Base-by-base conservation (phyloP, 2,888 invertebrate genomes). In the Crematogaster levior region DNA sequence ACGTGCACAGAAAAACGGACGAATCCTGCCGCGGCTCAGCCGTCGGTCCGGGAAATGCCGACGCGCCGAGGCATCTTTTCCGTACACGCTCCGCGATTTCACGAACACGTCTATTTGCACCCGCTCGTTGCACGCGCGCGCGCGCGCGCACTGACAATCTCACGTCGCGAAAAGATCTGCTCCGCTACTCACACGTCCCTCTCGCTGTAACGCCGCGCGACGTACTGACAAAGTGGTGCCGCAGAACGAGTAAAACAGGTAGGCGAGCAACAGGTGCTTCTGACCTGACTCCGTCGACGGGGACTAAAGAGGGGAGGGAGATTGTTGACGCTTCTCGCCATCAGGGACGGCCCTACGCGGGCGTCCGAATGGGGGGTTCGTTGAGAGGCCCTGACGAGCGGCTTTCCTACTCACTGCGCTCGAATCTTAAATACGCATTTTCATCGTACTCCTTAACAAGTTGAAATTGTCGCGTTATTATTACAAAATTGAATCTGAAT, bases 231-330 rank as follows among this genome's bases (percentile, higher is more conserved):
- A 73, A 85, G 80, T 68, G 81, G 46, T 5, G 43, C 15, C 75
- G 84, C 84, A 86, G 84, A 88, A 84, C 89, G 89, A 91, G 91
- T 90, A 90, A 91, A 92, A 93, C 93, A 93, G 93, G 93, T 93
- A 93, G 91, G 91, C 89, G 88, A 89, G 93, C 93, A 93, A 93
- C 93, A 93, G 93, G 93, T 93, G 93, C 93, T 93, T 93, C 92
- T 89, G 6, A n/a, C n/a, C 6, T 34, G 89, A 79, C 84, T 79
- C 46, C 56, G 2, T 68, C 60, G 48, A 15, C 53, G 77, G 68
- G 77, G 68, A 6, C n/a, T 56, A 24, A 34, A 24, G 60, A 43
- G 56, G 60, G 56, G 83, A 81, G 68, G 48, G 81, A 77, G 77
- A 77, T 56, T 68, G 72, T 77, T 74, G 74, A 74, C 48, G 46